Base-by-base conservation (phyloP, 2,888 invertebrate genomes). In the Drosophila dives region DNA sequence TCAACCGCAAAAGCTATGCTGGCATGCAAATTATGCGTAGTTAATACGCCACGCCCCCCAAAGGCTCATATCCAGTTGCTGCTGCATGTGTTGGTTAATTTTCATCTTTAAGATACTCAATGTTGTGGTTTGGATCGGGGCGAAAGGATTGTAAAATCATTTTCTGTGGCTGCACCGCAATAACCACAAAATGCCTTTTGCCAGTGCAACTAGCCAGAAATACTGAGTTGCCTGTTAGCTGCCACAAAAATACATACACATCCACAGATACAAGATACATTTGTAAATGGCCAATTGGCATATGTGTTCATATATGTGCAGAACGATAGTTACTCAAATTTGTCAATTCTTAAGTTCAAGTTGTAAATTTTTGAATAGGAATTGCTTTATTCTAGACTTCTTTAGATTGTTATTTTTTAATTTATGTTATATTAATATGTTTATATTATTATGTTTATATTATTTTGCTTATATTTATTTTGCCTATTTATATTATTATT, bases 21-120 rank as follows among this genome's bases (percentile, higher is more conserved):
- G 88, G 85, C 81, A 85, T 86, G 86, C 83, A 81, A 85, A 83
- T 83, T 80, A 85, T 85, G 88, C 72, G 83, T 68, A 75, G 88
- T 86, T 86, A 88, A 85, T 81, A 77, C 63, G 86, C 69, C 70
- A 61, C 70, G 68, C 67, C 50, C 23, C 53, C 29, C 29, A 50
- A 26, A 61, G 40, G 29, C 20, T 26, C 36, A 17, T 15, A 33
- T 40, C 12, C 29, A 65, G 33, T 33, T 49, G 29, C 53, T 49
- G 45, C 64, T 55, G 68, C 59, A 70, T 69, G 75, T 73, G 73
- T 77, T 55, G 87, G 89, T 89, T 86, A 87, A 86, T 86, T 86
- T 86, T 75, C 89, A 75, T 87, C 87, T 82, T 86, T 82, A 86
- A 86, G 86, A 86, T 83, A 86, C 87, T 89, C 89, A 86, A 87